Evolutionary conservation across 2,888 invertebrate species (phyloP).

Genomic region (Drosophila cognata): DNA sequence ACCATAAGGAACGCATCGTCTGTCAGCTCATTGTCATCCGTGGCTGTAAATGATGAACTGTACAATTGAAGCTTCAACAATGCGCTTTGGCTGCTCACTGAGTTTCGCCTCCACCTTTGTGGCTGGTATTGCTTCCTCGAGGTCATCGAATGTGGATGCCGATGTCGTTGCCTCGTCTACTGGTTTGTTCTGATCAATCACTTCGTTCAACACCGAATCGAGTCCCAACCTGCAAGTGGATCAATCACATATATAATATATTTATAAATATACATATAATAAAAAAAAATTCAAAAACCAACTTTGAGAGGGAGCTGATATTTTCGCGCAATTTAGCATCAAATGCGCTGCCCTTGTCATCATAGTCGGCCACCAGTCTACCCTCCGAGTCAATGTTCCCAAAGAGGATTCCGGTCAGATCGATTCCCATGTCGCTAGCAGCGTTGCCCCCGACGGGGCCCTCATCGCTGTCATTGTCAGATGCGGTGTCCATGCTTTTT

Average conservation of each 20-base stretch:
- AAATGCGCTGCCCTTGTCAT: conserved; percentile 86
- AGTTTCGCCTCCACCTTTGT: conserved; percentile 77
- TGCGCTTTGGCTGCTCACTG: conserved; percentile 45
- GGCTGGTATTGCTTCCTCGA: conserved; percentile 84
- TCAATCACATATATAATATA: not conserved
- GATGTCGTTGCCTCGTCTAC: not conserved
- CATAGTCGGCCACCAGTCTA: conserved; percentile 94
- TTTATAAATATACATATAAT: not conserved
- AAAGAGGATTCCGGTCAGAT: conserved; percentile 95
- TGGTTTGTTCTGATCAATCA: conserved; percentile 86
- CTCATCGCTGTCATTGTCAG: conserved; percentile 85
- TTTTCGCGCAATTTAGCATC: conserved; percentile 94
- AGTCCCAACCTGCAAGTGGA: conserved; percentile 88
- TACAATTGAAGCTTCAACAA: not conserved
- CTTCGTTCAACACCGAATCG: conserved; percentile 92
- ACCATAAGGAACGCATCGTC: conserved; percentile 98
- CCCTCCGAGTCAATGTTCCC: conserved; percentile 98
- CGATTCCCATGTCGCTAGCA: conserved; percentile 84
- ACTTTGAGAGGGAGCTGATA: conserved; percentile 90
- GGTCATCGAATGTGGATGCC: conserved; percentile 61
- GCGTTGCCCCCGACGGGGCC: conserved; percentile 78
- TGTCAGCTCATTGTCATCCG: conserved; percentile 90
- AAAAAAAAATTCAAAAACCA: conserved; percentile 64
- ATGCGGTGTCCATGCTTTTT: conserved; percentile 65
- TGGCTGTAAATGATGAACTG: conserved; percentile 40